Evolutionary conservation across 1,140 invertebrate genomes (phyloP), one percentile per base, ranked within the genome.

Genomic region (Cephus cinctus): DNA sequence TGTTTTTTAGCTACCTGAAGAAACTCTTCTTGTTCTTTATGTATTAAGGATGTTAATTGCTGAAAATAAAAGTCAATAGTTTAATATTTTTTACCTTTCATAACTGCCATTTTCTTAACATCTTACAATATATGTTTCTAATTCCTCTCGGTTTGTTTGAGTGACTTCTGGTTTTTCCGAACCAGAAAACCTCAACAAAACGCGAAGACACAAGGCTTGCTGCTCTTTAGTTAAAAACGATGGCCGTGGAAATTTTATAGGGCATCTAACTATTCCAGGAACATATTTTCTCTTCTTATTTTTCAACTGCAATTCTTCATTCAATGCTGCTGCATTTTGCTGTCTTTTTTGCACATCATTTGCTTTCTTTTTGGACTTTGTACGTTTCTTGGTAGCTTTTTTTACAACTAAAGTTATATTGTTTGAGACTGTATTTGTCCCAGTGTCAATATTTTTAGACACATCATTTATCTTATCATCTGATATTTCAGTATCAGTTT

Each of bases 1-100:
- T 58, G 40, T 0, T 20, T 34, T 23, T 63, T 58, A 1, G 42
- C 56, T 42, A 61, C 46, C 12, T 61, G 27, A 14, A 65, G 34
- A 47, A 54, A 68, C 31, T 61, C 54, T 8, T 55, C 47, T 41
- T 68, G 64, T 22, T 68, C 65, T 43, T 55, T 8, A 6, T 19
- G 12, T 56, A 68, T 67, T 18, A 20, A 9, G 1, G 46, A 3
- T 43, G 51, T 31, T 3, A 67, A 25, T 5, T 6, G 22, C 65
- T 68, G 31, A 8, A 54, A 56, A 43, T 20, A 38, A 23, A 12
- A 36, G 34, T 20, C 22, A 35, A 25, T 5, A 43, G 5, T 34
- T 38, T 6, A 43, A 12, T 5, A 2, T 1, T 20, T 43, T 19
- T 41, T 18, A 5, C 6, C 18, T 42, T 43, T 5, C 15, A 43